Evolutionary conservation across 2,888 invertebrate genomes (phyloP), one percentile per base, ranked within the genome.

Genomic region (Drosophila tanythrix): DNA sequence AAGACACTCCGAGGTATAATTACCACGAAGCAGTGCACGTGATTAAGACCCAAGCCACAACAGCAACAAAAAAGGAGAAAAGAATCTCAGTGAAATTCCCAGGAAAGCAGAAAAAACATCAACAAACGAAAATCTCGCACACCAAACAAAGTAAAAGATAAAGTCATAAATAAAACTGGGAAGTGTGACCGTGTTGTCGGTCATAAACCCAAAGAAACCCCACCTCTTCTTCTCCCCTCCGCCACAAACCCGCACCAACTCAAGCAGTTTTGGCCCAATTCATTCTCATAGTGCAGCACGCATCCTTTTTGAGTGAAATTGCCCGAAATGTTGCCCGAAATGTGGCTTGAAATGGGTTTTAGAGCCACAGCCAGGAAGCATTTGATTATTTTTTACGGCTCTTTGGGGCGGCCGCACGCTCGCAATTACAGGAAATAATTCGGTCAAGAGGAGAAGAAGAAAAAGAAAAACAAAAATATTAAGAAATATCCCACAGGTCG

Each of bases 401-500:
- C 72, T 78, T 83, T 72, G 78, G 69, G 76, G 82, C 73, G 59
- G 70, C 70, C 79, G 76, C 73, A 76, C 74, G 77, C 79, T 79
- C 68, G 70, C 89, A 90, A 90, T 90, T 89, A 88, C 85, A 84
- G 90, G 88, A 90, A 90, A 90, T 81, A 88, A 90, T 89, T 89
- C 87, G 89, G 76, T 58, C 81, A 89, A 72, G 58, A 68, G 15
- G 15, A 15, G 71, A 18, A 5, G 62, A 53, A 65, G 51, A 63
- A 33, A 46, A 60, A 25, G 13, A 2, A 40, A 25, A 33, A 31
- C 3, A 38, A 10, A 60, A 57, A 74, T 73, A 74, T 74, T 61
- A 67, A 52, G 76, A 71, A 83, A 69, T 72, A 69, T 70, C 75
- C 70, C 52, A 48, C 48, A 29, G 71, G 48, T 67, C 58, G 15